Evolutionary conservation across 2,797 vertebrate genomes (phyloP).

Genomic region (Leptodactylus fallax): DNA sequence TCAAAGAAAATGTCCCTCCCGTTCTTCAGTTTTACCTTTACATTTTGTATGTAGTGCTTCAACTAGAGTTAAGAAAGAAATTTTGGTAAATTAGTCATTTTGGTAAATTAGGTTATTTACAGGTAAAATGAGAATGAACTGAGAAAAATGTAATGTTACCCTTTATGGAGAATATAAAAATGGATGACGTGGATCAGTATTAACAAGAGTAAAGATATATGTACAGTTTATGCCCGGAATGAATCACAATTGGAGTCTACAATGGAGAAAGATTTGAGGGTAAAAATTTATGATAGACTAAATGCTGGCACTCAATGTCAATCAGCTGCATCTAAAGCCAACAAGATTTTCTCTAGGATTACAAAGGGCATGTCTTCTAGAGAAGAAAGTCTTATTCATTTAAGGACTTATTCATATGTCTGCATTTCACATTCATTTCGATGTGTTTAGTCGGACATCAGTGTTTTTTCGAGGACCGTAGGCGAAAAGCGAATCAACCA

Average conservation of each 20-base stretch:
- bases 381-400: background rate
- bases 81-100: background rate
- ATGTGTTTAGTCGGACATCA: too few species aligned
- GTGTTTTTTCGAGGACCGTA: too few species aligned
- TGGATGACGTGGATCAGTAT: too few species aligned
- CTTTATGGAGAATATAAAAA: too few species aligned
- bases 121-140: background rate
- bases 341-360: background rate
- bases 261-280: background rate
- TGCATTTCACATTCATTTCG: too few species aligned
- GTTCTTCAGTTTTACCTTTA: slow-evolving; percentile 13
- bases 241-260: background rate
- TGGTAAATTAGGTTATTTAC: background rate
- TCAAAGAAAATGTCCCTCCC: slow-evolving; percentile 58
- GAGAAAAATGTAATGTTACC: too few species aligned
- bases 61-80: background rate
- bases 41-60: slow-evolving; percentile 46
- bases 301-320: background rate
- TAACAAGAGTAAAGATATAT: background rate
- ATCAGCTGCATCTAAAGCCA: background rate
- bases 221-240: too few species aligned
- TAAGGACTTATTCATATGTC: too few species aligned
- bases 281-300: background rate
- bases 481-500: too few species aligned
- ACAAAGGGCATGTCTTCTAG: too few species aligned